These are phyloP conservation scores for Trachemys scripta DNA, from an alignment of 2,113 vertebrate species.

Conservation along the genomic window DNA sequence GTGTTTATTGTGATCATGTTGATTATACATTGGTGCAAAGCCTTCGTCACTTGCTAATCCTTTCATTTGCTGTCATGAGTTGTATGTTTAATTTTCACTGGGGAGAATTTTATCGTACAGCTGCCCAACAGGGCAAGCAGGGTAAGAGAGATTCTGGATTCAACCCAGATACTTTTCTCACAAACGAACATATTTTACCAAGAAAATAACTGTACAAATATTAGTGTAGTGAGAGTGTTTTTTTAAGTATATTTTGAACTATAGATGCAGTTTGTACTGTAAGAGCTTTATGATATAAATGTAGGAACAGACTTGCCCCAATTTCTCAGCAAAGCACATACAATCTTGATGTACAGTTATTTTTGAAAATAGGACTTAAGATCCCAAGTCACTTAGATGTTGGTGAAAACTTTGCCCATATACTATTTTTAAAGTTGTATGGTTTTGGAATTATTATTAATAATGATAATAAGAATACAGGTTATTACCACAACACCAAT, in stretches of 20 bases:
- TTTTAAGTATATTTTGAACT: not conserved
- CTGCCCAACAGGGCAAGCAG: not conserved
- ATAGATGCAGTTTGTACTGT: not conserved
- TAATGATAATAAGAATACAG: too few relatives aligned
- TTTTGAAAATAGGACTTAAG: not conserved
- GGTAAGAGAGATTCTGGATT: not conserved
- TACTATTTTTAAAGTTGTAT: too few relatives aligned
- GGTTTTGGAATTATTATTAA: too few relatives aligned
- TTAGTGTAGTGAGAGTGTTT: not conserved
- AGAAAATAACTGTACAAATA: not conserved
- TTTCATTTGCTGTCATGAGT: not conserved
- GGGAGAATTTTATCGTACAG: not conserved
- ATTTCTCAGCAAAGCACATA: too few relatives aligned
- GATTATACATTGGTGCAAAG: not conserved
- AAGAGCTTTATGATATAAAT: not conserved
- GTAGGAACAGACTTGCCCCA: not conserved
- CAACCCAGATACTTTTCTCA: not conserved
- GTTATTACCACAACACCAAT: too few relatives aligned
- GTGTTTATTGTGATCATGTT: not conserved
- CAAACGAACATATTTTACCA: fast-evolving
- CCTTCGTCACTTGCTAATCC: not conserved
- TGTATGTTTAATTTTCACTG: not conserved
- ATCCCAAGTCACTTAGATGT: slow-evolving; percentile 1
- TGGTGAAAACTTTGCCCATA: not conserved
- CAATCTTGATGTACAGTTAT: not conserved